Conservation (phyloP, 1,140 invertebrate genomes). For the Temnothorax longispinosus region DNA sequence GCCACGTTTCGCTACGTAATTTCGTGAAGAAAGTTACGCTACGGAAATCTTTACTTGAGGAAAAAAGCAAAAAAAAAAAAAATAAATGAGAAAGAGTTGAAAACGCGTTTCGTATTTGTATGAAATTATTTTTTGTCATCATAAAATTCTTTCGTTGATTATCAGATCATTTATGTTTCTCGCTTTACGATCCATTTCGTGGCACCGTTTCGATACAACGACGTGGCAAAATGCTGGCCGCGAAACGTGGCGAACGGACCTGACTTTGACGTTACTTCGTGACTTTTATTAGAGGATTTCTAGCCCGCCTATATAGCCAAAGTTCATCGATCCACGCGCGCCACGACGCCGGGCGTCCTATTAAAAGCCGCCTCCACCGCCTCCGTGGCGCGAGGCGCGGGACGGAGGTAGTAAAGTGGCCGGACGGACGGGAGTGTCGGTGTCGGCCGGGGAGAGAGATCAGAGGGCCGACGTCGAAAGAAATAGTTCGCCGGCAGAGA, state of each 20-base stretch:
- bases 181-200: background rate
- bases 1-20: background rate
- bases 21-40: background rate
- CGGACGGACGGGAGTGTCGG: slow-evolving; percentile 71
- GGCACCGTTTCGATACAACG: background rate
- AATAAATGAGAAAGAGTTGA: background rate
- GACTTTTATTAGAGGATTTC: slow-evolving; percentile 35
- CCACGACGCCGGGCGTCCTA: slow-evolving; percentile 70
- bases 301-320: slow-evolving; percentile 51
- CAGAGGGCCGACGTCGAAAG: slow-evolving; percentile 78
- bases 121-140: background rate
- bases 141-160: background rate
- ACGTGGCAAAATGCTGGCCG: background rate
- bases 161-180: background rate
- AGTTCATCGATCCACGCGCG: slow-evolving; percentile 72
- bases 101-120: background rate
- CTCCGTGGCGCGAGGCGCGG: slow-evolving; percentile 59
- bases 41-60: background rate
- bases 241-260: background rate
- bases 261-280: slow-evolving; percentile 1
- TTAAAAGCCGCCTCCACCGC: slow-evolving; percentile 75
- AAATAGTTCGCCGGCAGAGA: slow-evolving; percentile 74
- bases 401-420: slow-evolving; percentile 70
- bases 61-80: background rate
- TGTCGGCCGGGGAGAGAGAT: slow-evolving; percentile 75